A percentile compares a stretch with the other conserved stretches of the same genome.
These are phyloP conservation scores for Calameuta filiformis DNA, from an alignment of 2,888 invertebrate genomes.

Conservation along the genomic window DNA sequence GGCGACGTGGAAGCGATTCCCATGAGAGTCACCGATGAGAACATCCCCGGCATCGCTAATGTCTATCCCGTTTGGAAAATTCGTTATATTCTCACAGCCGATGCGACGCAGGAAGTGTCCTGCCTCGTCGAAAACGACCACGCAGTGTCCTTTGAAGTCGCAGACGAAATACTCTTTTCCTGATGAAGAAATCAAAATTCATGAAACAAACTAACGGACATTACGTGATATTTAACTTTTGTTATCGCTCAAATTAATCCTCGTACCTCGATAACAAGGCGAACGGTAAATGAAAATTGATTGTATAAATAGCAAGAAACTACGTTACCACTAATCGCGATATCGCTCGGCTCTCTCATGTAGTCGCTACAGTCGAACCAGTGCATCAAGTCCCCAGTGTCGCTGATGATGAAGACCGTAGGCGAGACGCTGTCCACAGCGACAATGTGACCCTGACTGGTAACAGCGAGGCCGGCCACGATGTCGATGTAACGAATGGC, in stretches of 20 bases:
- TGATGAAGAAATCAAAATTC: constrained; percentile 59
- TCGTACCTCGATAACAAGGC: neutral
- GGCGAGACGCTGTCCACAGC: constrained; percentile 98
- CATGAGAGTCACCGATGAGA: constrained; percentile 96
- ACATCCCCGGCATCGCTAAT: constrained; percentile 97
- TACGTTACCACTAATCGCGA: constrained; percentile 87
- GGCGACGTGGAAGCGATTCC: constrained; percentile 97
- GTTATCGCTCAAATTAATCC: too few species aligned
- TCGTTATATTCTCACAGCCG: constrained; percentile 94
- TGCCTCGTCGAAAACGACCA: constrained; percentile 94
- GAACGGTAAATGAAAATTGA: constrained; percentile 6
- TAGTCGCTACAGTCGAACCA: constrained; percentile 99
- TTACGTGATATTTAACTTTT: too few species aligned
- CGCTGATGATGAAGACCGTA: constrained; percentile 93
- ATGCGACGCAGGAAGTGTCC: constrained; percentile 93
- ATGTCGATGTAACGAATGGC: constrained; percentile 90
- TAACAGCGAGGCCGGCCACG: constrained; percentile 94
- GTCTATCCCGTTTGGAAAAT: constrained; percentile 98
- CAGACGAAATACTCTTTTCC: constrained; percentile 95
- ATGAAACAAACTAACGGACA: too few species aligned
- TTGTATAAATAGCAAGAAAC: constrained; percentile 4
- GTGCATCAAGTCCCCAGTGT: constrained; percentile 90
- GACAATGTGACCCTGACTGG: constrained; percentile 91
- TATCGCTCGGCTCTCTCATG: constrained; percentile 97
- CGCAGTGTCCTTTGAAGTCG: constrained; percentile 98